These are phyloP conservation scores for Eustalomyia histrio DNA, from an alignment of 2,888 invertebrate species.

Conservation along the genomic window DNA sequence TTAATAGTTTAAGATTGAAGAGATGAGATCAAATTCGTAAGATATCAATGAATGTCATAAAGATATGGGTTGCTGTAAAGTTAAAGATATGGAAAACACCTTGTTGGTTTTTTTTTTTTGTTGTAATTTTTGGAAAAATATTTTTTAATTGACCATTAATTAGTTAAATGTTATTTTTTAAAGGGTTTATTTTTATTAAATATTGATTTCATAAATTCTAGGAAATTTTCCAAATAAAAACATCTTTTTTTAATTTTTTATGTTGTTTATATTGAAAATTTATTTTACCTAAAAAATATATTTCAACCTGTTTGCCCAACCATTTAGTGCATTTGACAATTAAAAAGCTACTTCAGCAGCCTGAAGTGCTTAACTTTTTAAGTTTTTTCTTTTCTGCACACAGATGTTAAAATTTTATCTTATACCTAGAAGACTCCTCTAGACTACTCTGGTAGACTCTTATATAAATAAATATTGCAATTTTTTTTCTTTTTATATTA, in stretches of 20 bases:
- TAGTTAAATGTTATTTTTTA: constrained; percentile 28
- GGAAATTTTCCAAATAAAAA: constrained; percentile 25
- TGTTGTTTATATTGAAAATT: not conserved
- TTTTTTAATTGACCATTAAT: constrained; percentile 62
- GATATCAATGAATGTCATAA: constrained; percentile 5
- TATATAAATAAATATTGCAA: not conserved
- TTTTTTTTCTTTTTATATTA: not conserved
- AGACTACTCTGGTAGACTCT: not conserved
- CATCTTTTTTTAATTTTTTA: constrained; percentile 21
- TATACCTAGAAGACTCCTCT: constrained; percentile 43
- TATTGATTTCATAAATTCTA: constrained; percentile 46
- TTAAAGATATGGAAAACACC: constrained; percentile 17
- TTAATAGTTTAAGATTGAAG: constrained; percentile 30
- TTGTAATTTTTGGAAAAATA: constrained; percentile 11
- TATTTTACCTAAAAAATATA: constrained; percentile 41
- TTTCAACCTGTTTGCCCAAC: constrained; percentile 61
- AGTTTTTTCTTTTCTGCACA: constrained; percentile 33
- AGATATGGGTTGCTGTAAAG: no score
- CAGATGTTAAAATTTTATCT: constrained; percentile 59
- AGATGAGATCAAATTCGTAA: constrained; percentile 18
- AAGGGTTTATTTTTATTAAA: constrained; percentile 57
- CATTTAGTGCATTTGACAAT: constrained; percentile 72
- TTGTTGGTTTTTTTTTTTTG: not conserved
- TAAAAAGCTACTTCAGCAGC: constrained; percentile 77
- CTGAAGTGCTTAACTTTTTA: constrained; percentile 70